Percentiles rank a stretch among this genome's conserved stretches.
Conservation (phyloP, 2,797 vertebrate species). For the Valencia hispanica region DNA sequence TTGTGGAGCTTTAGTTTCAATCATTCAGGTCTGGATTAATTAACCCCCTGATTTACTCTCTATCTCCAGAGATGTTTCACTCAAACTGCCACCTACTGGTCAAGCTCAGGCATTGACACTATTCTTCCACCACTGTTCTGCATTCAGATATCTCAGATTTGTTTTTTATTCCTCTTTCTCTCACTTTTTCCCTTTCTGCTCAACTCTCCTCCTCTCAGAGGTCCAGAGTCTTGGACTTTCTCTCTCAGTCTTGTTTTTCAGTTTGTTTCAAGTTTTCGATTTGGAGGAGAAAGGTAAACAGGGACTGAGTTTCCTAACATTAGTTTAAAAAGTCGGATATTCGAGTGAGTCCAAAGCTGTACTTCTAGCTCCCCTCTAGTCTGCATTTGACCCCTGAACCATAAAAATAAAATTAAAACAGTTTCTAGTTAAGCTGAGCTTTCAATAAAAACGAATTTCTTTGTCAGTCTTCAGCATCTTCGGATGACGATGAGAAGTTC, state of each 20-base stretch:
- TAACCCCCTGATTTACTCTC: background rate
- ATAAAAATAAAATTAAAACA: background rate
- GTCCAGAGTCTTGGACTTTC: constrained; percentile 81
- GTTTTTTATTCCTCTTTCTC: background rate
- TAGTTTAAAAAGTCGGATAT: constrained; percentile 1
- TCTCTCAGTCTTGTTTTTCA: constrained; percentile 85
- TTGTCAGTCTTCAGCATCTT: constrained; percentile 72
- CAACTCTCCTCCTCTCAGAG: constrained; percentile 61
- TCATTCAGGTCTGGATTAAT: background rate
- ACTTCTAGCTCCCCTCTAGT: background rate
- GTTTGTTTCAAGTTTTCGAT: constrained; percentile 86
- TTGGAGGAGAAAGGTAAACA: constrained; percentile 85
- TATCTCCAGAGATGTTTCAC: background rate
- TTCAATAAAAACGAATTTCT: background rate
- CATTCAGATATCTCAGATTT: background rate
- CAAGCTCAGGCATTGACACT: background rate
- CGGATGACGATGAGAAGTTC: constrained; percentile 72
- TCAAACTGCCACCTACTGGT: constrained; percentile 30
- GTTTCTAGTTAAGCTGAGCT: background rate
- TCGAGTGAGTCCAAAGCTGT: background rate
- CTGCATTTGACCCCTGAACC: background rate
- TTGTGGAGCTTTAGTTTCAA: background rate
- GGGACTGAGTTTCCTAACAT: background rate
- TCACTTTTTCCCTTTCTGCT: background rate
- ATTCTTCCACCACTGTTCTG: background rate